These are phyloP conservation scores for cat (Felis catus) DNA, from an alignment of 2,113 vertebrate species.

Conservation along the genomic window F.catus_Fca126_mat1.0 CM031420.1:34875001-34875500, in stretches of 20 bases:
- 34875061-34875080: neutral
- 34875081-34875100: neutral
- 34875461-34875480: neutral
- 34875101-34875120: neutral
- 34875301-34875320: neutral
- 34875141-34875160: neutral
- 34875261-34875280: neutral
- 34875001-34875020: neutral
- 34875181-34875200: neutral
- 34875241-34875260: neutral
- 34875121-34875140: neutral
- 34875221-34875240: neutral
- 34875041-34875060: neutral
- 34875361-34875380: neutral
- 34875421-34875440: neutral
- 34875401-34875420: neutral
- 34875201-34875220: neutral
- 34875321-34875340: neutral
- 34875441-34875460: neutral
- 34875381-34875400: neutral
- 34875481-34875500: neutral
- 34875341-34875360: neutral
- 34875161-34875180: neutral
- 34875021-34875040: neutral
- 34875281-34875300: neutral